Evolutionary conservation across 2,113 vertebrate species (phyloP).

Genomic region (Dromiciops gliroides): DNA sequence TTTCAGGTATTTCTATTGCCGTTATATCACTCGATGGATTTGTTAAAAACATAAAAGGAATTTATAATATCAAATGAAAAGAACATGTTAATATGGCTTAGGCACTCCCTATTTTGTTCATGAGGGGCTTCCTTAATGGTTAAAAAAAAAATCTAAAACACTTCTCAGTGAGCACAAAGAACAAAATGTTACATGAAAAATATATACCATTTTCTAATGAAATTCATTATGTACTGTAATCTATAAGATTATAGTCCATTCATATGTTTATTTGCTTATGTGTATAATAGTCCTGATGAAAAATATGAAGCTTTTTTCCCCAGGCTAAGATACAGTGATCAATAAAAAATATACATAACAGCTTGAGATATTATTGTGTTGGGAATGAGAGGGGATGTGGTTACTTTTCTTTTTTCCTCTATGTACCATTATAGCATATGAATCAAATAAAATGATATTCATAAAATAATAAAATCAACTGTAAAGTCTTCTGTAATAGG

Average conservation of each 20-base stretch:
- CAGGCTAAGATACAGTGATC: constrained; percentile 67
- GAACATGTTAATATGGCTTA: neutral
- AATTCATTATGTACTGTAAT: constrained; percentile 66
- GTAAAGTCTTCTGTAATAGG: neutral
- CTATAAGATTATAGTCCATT: constrained; percentile 66
- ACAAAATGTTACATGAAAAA: constrained; percentile 65
- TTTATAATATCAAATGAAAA: neutral
- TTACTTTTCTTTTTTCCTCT: constrained; percentile 4
- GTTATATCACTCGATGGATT: neutral
- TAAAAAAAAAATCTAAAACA: constrained; percentile 7
- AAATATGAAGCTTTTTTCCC: constrained; percentile 55
- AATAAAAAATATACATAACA: constrained; percentile 58
- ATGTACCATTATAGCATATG: neutral
- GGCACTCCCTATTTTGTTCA: constrained; percentile 1
- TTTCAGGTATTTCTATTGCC: constrained; percentile 26
- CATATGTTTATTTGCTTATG: constrained; percentile 71
- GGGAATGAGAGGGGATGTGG: constrained; percentile 8
- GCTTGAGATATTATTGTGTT: constrained; percentile 64
- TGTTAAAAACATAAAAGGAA: constrained; percentile 33
- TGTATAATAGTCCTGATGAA: constrained; percentile 66
- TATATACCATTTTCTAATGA: constrained; percentile 62
- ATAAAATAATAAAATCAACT: constrained; percentile 52
- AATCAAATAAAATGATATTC: constrained; percentile 37
- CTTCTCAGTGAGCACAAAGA: constrained; percentile 56
- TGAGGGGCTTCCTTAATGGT: neutral